Percentiles rank a stretch among this genome's conserved stretches.
phyloP scores from a whole-genome alignment of 2,797 vertebrate genomes.

The Chiloscyllium punctatum region DNA sequence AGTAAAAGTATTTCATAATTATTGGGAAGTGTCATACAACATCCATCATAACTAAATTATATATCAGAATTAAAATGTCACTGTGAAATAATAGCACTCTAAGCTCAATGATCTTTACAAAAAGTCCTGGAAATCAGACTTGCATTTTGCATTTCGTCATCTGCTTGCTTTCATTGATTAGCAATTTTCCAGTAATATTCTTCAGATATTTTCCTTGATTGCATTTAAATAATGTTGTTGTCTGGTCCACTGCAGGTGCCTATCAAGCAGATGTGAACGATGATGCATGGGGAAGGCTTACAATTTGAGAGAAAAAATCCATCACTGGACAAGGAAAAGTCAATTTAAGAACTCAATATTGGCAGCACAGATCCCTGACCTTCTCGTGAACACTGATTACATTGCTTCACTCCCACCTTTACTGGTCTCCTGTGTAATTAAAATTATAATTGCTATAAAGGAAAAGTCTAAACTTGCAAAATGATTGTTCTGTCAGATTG shows the following conservation, averaged over 20 bases:
- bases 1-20: not conserved
- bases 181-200: constrained; percentile 3
- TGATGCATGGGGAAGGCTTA: not conserved
- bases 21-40: not conserved
- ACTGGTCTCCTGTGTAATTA: not conserved
- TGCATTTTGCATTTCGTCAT: not conserved
- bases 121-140: not conserved
- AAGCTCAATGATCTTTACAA: not conserved
- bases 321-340: constrained; percentile 16
- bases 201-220: not conserved
- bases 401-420: not conserved
- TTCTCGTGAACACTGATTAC: constrained; percentile 23
- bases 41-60: constrained; percentile 3
- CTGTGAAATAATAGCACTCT: not conserved
- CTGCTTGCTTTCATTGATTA: not conserved
- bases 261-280: not conserved
- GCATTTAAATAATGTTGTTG: constrained; percentile 9
- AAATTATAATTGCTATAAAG: constrained; percentile 29
- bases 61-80: constrained; percentile 21
- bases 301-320: constrained; percentile 22
- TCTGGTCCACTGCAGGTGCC: not conserved
- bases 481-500: constrained; percentile 32
- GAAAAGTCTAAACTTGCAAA: constrained; percentile 22
- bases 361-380: not conserved
- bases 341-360: constrained; percentile 36